A percentile compares a stretch with the other conserved stretches of the same genome.
phyloP scores from a whole-genome alignment of 2,888 invertebrate species.

The Aphidoletes aphidimyza region DNA sequence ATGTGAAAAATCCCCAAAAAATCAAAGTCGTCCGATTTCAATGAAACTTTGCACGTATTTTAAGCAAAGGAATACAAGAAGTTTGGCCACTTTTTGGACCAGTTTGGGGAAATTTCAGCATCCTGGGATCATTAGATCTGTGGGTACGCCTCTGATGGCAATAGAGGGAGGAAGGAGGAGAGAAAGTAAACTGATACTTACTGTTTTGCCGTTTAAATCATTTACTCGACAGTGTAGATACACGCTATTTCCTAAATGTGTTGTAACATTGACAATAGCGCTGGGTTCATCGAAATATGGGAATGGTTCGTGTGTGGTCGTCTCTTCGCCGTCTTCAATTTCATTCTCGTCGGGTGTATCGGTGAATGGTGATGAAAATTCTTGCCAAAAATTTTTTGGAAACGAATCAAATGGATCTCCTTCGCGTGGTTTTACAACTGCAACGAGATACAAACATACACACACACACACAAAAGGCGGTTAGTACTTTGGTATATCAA shows the following conservation, averaged over 20 bases:
- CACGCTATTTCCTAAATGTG: conserved; percentile 74
- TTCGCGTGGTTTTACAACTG: conserved; percentile 65
- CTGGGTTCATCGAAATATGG: conserved; percentile 78
- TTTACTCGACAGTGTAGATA: conserved; percentile 76
- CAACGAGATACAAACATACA: conserved; percentile 55
- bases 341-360: conserved; percentile 66
- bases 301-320: conserved; percentile 75
- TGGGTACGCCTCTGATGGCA: too few relatives aligned
- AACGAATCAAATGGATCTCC: conserved; percentile 67
- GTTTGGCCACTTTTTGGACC: too few relatives aligned
- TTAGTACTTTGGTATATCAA: conserved; percentile 26
- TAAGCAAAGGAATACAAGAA: too few relatives aligned
- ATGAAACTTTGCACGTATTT: too few relatives aligned
- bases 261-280: conserved; percentile 73
- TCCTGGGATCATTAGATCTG: too few relatives aligned
- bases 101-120: too few relatives aligned
- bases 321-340: conserved; percentile 65
- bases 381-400: conserved; percentile 67
- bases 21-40: too few relatives aligned
- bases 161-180: too few relatives aligned
- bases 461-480: neutral
- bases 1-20: too few relatives aligned
- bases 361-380: conserved; percentile 67
- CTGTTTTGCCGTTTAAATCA: conserved; percentile 77
- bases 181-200: too few relatives aligned